A percentile compares a stretch with the other conserved stretches of the same genome.
Conservation (phyloP, 2,113 vertebrate species). For the Tonatia bakeri region DNA sequence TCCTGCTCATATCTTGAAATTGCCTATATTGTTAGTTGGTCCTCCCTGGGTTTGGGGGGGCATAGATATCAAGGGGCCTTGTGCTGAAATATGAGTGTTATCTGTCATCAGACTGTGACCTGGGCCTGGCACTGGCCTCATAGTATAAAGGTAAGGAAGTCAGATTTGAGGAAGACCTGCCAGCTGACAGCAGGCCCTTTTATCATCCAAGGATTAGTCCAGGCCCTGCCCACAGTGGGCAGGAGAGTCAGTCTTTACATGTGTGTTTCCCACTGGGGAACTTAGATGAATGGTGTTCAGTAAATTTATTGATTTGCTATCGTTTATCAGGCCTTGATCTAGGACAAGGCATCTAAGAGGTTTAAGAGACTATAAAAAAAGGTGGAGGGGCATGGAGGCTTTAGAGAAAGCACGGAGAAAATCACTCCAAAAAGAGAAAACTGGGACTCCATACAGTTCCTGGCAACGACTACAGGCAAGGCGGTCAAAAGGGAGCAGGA, state of each 20-base stretch:
- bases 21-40: background rate
- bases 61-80: background rate
- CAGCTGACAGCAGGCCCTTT: background rate
- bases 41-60: background rate
- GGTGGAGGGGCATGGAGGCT: background rate
- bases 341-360: background rate
- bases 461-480: background rate
- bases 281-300: background rate
- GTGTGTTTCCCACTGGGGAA: background rate
- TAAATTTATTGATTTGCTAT: background rate
- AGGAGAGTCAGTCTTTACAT: background rate
- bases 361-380: background rate
- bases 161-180: background rate
- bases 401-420: background rate
- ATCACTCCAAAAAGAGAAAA: background rate
- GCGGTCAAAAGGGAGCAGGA: background rate
- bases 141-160: background rate
- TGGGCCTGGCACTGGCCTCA: background rate
- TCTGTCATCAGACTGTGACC: background rate
- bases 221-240: background rate
- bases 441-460: background rate
- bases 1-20: background rate
- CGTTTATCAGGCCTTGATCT: background rate
- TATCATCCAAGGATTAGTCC: background rate
- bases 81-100: background rate